A percentile compares a stretch with the other conserved stretches of the same genome.
Evolutionary conservation across 2,113 vertebrate genomes (phyloP).

Genomic region (Salminus brasiliensis): DNA sequence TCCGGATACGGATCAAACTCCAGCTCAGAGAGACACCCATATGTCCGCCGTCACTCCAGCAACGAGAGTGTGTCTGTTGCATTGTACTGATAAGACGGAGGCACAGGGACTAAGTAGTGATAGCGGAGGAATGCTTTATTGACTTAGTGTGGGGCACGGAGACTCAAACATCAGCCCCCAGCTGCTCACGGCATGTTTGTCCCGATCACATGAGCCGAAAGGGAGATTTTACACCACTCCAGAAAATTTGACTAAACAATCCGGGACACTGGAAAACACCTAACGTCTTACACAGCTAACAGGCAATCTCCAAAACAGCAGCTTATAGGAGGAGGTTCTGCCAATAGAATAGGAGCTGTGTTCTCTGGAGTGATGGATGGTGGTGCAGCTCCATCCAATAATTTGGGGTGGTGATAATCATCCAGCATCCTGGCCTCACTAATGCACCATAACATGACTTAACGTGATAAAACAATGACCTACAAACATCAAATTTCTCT

Average conservation of each 20-base stretch:
- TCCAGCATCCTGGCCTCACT: too few species aligned
- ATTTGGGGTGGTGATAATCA: too few species aligned
- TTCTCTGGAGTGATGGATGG: too few species aligned
- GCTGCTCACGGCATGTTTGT: background rate
- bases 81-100: slow-evolving; percentile 11
- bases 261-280: background rate
- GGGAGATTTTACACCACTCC: slow-evolving; percentile 1
- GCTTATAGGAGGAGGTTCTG: too few species aligned
- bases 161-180: slow-evolving; percentile 17
- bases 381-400: too few species aligned
- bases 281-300: background rate
- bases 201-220: slow-evolving; percentile 6
- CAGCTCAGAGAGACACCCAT: slow-evolving; percentile 4
- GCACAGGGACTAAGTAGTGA: slow-evolving; percentile 1
- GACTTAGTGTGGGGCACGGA: slow-evolving; percentile 38
- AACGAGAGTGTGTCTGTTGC: background rate
- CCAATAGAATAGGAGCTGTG: too few species aligned
- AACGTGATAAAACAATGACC: too few species aligned
- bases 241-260: slow-evolving; percentile 9
- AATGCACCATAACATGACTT: too few species aligned
- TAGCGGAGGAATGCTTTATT: slow-evolving; percentile 42
- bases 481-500: too few species aligned
- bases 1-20: slow-evolving; percentile 32
- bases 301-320: too few species aligned
- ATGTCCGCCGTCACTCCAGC: background rate